These are phyloP conservation scores for Andrena bicolor DNA, from an alignment of 2,888 invertebrate genomes.

Conservation along the genomic window DNA sequence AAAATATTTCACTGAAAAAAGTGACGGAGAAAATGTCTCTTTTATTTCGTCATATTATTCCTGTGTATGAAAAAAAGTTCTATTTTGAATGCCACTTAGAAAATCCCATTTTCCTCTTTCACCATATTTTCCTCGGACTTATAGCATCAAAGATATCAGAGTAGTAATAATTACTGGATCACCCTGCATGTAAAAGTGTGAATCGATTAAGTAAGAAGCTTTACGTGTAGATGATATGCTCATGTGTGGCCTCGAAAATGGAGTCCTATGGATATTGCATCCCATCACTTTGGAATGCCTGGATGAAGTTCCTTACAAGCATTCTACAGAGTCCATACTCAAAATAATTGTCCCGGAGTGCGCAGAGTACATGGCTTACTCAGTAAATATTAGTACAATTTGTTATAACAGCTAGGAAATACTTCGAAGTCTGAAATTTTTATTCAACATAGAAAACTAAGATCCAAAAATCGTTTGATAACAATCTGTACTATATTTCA, in stretches of 20 bases:
- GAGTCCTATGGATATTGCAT: slow-evolving; percentile 87
- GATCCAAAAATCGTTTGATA: background rate
- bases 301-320: slow-evolving; percentile 85
- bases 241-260: slow-evolving; percentile 87
- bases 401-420: slow-evolving; percentile 12
- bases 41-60: too few species aligned
- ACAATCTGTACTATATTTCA: background rate
- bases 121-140: too few species aligned
- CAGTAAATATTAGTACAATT: slow-evolving; percentile 83
- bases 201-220: background rate
- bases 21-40: too few species aligned
- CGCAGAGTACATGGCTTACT: slow-evolving; percentile 87
- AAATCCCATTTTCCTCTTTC: too few species aligned
- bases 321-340: slow-evolving; percentile 85
- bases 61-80: too few species aligned
- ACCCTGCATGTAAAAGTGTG: background rate
- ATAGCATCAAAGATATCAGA: too few species aligned
- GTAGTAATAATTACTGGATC: background rate
- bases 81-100: too few species aligned
- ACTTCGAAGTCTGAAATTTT: slow-evolving; percentile 3
- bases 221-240: slow-evolving; percentile 77
- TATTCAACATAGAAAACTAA: background rate
- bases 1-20: too few species aligned
- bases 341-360: slow-evolving; percentile 86
- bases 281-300: slow-evolving; percentile 86